Conservation (phyloP, 92 coral and sea anemone species). For the Heteractis magnifica region DNA sequence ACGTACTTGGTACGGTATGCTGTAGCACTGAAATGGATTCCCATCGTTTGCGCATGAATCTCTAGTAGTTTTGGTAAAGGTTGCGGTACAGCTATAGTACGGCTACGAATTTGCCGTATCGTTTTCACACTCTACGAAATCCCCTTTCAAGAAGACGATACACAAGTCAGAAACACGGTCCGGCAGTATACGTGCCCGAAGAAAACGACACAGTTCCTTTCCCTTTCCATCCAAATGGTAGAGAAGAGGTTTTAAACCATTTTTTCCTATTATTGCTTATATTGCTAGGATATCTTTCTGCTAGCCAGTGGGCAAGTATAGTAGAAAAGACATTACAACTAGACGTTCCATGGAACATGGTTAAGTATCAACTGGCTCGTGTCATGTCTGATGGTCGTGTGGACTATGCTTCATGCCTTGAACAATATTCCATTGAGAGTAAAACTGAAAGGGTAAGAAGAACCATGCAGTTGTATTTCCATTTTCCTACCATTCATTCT, state of each 20-base stretch:
- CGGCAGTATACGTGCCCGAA: too few relatives aligned
- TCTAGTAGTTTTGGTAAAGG: too few relatives aligned
- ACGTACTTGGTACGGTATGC: too few relatives aligned
- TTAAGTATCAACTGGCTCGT: constrained; percentile 74
- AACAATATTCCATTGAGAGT: constrained; percentile 79
- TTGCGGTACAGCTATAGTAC: too few relatives aligned
- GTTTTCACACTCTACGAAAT: too few relatives aligned
- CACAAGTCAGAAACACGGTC: too few relatives aligned
- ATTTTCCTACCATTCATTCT: too few relatives aligned
- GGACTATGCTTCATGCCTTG: constrained; percentile 79
- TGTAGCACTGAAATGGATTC: too few relatives aligned
- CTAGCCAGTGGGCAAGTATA: constrained; percentile 85
- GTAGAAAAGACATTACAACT: constrained; percentile 77
- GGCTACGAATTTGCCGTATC: too few relatives aligned
- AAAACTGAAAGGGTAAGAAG: constrained; percentile 56
- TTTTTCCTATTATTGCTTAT: neutral
- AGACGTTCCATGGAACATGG: constrained; percentile 94
- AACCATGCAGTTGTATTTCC: neutral
- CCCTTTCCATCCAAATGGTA: too few relatives aligned
- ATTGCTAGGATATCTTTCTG: constrained; percentile 60
- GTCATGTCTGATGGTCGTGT: constrained; percentile 78
- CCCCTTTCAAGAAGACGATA: too few relatives aligned
- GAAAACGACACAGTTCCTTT: neutral
- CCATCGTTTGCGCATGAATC: too few relatives aligned
- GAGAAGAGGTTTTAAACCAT: neutral